Conservation (phyloP, 2,113 vertebrate genomes). For the Myocastor coypus region DNA sequence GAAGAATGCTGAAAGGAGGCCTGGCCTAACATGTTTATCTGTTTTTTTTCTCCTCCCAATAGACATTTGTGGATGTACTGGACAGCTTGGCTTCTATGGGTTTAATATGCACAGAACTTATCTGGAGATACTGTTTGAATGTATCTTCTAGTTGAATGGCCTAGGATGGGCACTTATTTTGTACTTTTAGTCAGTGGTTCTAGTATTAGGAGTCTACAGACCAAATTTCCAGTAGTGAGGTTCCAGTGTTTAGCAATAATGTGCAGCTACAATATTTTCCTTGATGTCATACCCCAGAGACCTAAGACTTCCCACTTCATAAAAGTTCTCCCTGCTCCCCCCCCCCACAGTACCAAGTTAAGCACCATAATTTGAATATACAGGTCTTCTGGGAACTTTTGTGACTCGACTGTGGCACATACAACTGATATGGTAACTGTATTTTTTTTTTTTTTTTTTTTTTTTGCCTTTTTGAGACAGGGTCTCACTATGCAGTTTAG, state of each 20-base stretch:
- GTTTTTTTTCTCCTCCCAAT: not conserved
- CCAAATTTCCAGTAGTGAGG: not conserved
- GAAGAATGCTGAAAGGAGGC: not conserved
- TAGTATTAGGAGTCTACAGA: not conserved
- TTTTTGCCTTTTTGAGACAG: too few relatives aligned
- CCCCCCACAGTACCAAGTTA: not conserved
- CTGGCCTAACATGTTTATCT: not conserved
- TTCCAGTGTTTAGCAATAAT: constrained; percentile 1
- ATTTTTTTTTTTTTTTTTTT: too few relatives aligned
- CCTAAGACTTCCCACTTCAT: not conserved
- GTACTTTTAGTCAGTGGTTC: not conserved
- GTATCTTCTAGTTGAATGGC: not conserved
- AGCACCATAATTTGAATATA: not conserved
- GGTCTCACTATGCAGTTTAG: too few relatives aligned
- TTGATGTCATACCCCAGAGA: not conserved
- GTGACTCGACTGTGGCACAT: not conserved
- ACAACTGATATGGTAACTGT: not conserved
- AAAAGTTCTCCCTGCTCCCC: not conserved
- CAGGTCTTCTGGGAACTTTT: not conserved
- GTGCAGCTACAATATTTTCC: constrained; percentile 27
- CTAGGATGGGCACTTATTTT: not conserved
- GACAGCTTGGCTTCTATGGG: not conserved
- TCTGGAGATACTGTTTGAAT: not conserved
- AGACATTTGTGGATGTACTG: not conserved
- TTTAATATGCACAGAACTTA: not conserved